phyloP scores from a whole-genome alignment of 2,797 vertebrate species.

The Silurus lanzhouensis region DNA sequence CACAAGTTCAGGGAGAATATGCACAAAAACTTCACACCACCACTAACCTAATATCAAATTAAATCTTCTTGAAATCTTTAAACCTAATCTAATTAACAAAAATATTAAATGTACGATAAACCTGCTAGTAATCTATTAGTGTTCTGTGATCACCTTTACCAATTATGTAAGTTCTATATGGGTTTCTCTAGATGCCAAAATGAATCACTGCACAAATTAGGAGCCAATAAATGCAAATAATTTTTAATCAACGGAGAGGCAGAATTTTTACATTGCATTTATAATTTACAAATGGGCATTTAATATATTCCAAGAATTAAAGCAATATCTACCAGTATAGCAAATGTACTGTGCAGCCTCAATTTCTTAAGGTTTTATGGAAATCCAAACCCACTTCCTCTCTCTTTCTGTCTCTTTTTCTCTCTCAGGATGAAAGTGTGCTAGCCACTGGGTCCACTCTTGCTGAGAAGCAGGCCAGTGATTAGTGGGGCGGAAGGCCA shows the following conservation, averaged over 20 bases:
- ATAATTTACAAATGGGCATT: background rate
- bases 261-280: background rate
- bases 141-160: background rate
- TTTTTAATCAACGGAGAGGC: no score
- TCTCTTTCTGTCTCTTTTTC: constrained; percentile 26
- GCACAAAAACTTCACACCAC: background rate
- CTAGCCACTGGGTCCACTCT: constrained; percentile 78
- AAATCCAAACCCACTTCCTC: constrained; percentile 26
- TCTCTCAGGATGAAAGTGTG: constrained; percentile 81
- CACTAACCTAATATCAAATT: background rate
- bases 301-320: background rate
- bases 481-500: constrained; percentile 83
- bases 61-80: background rate
- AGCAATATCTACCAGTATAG: background rate
- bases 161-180: background rate
- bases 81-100: background rate
- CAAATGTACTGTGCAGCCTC: background rate
- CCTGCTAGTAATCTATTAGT: background rate
- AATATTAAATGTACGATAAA: background rate
- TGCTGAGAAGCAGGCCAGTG: constrained; percentile 78
- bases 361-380: constrained; percentile 11
- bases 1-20: background rate
- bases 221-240: background rate
- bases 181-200: background rate
- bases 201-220: background rate